Evolutionary conservation across 2,888 invertebrate genomes (phyloP).

Genomic region (Dexiosoma caninum): DNA sequence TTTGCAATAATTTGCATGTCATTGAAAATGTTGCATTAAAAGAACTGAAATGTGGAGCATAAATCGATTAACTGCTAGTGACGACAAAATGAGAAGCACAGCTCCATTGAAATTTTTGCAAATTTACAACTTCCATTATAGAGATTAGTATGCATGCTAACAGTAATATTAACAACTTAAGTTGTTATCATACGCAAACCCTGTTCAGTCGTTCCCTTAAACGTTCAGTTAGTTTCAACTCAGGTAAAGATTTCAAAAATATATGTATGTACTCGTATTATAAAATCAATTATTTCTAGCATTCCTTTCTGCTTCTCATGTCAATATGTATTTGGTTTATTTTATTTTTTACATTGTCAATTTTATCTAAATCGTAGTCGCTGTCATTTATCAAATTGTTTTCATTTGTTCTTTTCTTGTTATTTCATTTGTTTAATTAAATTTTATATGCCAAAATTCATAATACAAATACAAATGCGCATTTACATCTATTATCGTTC

Average conservation of each 20-base stretch:
- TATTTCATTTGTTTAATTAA: constrained; percentile 43
- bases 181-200: constrained; percentile 37
- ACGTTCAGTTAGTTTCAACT: constrained; percentile 63
- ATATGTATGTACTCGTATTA: too few species aligned
- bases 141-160: constrained; percentile 38
- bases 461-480: constrained; percentile 50
- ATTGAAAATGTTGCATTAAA: constrained; percentile 17
- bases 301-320: background rate
- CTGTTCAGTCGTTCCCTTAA: constrained; percentile 60
- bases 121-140: background rate
- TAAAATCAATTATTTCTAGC: too few species aligned
- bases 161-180: constrained; percentile 15
- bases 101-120: background rate
- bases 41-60: background rate
- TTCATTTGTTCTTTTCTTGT: constrained; percentile 18
- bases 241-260: constrained; percentile 61
- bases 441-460: constrained; percentile 59
- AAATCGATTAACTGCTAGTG: constrained; percentile 11
- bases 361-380: constrained; percentile 16
- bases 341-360: background rate
- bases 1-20: background rate
- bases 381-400: constrained; percentile 36
- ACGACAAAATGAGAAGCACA: background rate
- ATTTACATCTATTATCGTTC: constrained; percentile 20
- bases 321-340: constrained; percentile 6